A percentile compares a stretch with the other conserved stretches of the same genome.
phyloP scores from a whole-genome alignment of 1,140 invertebrate genomes.

The Drosophila littoralis region DNA sequence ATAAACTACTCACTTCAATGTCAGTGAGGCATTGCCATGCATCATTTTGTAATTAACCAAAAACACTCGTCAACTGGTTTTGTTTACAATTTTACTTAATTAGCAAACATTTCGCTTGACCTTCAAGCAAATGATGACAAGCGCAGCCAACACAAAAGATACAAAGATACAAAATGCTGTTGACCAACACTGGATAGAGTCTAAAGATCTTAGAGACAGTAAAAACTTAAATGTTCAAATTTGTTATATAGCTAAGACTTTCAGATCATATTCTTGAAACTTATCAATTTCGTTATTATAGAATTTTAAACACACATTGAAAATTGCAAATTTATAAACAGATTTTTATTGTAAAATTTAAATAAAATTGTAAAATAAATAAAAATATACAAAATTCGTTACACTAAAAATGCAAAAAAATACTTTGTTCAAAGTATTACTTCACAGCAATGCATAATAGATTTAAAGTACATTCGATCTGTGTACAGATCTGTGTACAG shows the following conservation, averaged over 20 bases:
- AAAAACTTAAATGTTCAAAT: no score
- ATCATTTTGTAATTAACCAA: slow-evolving; percentile 25
- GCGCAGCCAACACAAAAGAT: slow-evolving; percentile 1
- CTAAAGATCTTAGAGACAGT: no score
- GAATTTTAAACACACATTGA: no score
- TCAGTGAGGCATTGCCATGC: slow-evolving; percentile 14
- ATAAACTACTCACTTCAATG: slow-evolving; percentile 20
- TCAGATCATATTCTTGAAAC: no score
- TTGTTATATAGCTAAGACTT: no score
- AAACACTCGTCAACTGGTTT: slow-evolving; percentile 15
- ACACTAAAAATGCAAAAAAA: not conserved
- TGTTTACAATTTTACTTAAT: slow-evolving; percentile 28
- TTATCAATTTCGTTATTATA: no score
- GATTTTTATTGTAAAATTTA: not conserved
- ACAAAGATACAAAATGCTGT: not conserved
- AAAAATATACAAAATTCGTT: not conserved
- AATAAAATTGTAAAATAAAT: not conserved
- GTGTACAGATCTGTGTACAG: not conserved
- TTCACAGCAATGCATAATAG: not conserved
- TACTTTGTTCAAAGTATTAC: not conserved
- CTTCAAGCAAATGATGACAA: slow-evolving; percentile 11
- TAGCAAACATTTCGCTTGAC: slow-evolving; percentile 5
- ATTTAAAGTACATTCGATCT: not conserved
- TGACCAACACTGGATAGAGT: slow-evolving; percentile 8
- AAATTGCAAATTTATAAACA: no score